Evolutionary conservation across 2,797 vertebrate species (phyloP).

Genomic region (Oreonectes daqikongensis): DNA sequence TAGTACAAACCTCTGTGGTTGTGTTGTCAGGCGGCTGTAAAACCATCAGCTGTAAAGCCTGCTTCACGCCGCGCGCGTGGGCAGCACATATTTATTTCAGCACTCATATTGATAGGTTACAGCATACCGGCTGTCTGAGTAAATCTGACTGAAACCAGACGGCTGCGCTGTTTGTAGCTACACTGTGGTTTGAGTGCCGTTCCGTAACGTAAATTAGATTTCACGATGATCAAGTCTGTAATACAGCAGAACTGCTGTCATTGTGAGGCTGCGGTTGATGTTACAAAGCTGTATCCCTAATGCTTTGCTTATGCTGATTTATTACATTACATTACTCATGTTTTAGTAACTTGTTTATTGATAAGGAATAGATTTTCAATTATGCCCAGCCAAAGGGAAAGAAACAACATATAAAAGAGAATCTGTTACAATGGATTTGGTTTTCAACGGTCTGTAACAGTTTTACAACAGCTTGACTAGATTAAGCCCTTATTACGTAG

Average conservation of each 20-base stretch:
- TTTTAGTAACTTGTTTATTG: conserved; percentile 1
- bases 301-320: not conserved
- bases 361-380: conserved; percentile 23
- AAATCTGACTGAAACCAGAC: not conserved
- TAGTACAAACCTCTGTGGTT: conserved; percentile 1
- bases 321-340: not conserved
- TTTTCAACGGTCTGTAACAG: conserved; percentile 24
- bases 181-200: not conserved
- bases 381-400: conserved; percentile 3
- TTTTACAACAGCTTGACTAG: conserved; percentile 41
- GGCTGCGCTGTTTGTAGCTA: not conserved
- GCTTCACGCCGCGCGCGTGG: not conserved
- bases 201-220: not conserved
- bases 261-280: not conserved
- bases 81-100: not conserved
- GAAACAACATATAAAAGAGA: conserved; percentile 2
- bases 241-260: conserved; percentile 1
- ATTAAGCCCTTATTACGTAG: conserved; percentile 31
- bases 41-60: not conserved
- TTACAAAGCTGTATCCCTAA: not conserved
- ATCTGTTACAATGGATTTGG: conserved; percentile 24
- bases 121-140: not conserved
- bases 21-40: conserved; percentile 4
- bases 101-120: not conserved
- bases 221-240: not conserved